Percentiles rank a stretch among this genome's conserved stretches.
These are phyloP conservation scores for Watsonalla binaria DNA, from an alignment of 2,888 invertebrate genomes.

Conservation along the genomic window DNA sequence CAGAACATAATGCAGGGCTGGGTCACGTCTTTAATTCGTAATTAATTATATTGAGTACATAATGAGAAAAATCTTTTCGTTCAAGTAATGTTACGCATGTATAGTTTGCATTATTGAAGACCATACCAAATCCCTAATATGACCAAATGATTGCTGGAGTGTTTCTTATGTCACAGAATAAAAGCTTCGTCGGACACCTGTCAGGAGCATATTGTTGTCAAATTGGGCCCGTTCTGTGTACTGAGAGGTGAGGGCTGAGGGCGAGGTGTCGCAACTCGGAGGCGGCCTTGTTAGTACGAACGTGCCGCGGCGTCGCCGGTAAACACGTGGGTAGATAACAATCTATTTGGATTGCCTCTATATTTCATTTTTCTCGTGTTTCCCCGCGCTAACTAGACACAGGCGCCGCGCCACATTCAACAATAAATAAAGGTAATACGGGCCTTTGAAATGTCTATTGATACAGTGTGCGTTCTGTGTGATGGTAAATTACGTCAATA, in stretches of 20 bases:
- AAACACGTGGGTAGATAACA: slow-evolving; percentile 79
- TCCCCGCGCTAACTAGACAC: slow-evolving; percentile 73
- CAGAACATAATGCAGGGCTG: too few relatives aligned
- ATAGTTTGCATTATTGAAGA: too few relatives aligned
- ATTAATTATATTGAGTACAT: too few relatives aligned
- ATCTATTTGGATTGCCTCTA: slow-evolving; percentile 79
- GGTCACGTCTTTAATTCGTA: too few relatives aligned
- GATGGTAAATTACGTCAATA: not conserved
- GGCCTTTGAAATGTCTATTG: slow-evolving; percentile 51
- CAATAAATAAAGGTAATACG: slow-evolving; percentile 62
- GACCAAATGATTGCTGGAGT: not conserved
- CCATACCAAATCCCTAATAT: too few relatives aligned
- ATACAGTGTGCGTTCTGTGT: slow-evolving; percentile 24
- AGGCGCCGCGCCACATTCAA: slow-evolving; percentile 51
- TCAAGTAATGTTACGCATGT: too few relatives aligned
- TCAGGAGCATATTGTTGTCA: slow-evolving; percentile 59
- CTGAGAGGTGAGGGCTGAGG: slow-evolving; percentile 47
- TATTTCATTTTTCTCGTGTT: slow-evolving; percentile 77
- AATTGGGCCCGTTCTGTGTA: slow-evolving; percentile 29
- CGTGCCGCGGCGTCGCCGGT: slow-evolving; percentile 71
- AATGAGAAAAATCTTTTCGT: too few relatives aligned
- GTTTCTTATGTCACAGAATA: slow-evolving; percentile 22
- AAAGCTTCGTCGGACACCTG: slow-evolving; percentile 55
- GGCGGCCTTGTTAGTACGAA: slow-evolving; percentile 68
- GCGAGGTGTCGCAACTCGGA: slow-evolving; percentile 41